phyloP scores from a whole-genome alignment of 1,140 invertebrate genomes.

The Vanessa tameamea region DNA sequence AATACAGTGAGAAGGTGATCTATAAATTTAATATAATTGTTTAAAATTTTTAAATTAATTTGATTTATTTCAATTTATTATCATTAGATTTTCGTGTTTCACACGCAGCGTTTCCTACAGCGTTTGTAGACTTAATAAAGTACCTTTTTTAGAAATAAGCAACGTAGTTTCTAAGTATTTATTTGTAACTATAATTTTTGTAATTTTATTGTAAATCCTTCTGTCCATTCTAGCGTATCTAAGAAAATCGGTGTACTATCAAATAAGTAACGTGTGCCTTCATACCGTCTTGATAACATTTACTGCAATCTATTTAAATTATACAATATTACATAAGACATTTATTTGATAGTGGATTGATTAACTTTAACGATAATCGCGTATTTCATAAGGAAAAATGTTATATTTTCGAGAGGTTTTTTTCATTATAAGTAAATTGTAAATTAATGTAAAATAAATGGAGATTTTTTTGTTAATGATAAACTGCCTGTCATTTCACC shows the following conservation, averaged over 20 bases:
- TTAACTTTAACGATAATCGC: conserved; percentile 39
- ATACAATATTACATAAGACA: background rate
- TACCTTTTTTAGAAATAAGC: conserved; percentile 72
- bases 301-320: conserved; percentile 4
- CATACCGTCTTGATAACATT: conserved; percentile 4
- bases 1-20: background rate
- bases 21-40: too few relatives aligned
- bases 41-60: too few relatives aligned
- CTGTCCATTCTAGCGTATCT: conserved; percentile 32
- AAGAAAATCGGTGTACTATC: conserved; percentile 35
- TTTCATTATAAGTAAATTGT: conserved; percentile 70
- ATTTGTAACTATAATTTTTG: conserved; percentile 69
- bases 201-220: conserved; percentile 64
- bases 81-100: conserved; percentile 51
- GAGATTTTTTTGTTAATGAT: conserved; percentile 77
- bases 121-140: conserved; percentile 65
- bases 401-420: conserved; percentile 73
- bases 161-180: conserved; percentile 70
- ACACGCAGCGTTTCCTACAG: conserved; percentile 63
- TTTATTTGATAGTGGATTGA: conserved; percentile 36
- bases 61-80: background rate
- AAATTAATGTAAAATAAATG: conserved; percentile 80
- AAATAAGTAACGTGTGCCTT: conserved; percentile 25
- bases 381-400: conserved; percentile 56
- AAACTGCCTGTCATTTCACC: conserved; percentile 12